Conservation (phyloP, 2,888 invertebrate species). For the Drosophila picticornis region DNA sequence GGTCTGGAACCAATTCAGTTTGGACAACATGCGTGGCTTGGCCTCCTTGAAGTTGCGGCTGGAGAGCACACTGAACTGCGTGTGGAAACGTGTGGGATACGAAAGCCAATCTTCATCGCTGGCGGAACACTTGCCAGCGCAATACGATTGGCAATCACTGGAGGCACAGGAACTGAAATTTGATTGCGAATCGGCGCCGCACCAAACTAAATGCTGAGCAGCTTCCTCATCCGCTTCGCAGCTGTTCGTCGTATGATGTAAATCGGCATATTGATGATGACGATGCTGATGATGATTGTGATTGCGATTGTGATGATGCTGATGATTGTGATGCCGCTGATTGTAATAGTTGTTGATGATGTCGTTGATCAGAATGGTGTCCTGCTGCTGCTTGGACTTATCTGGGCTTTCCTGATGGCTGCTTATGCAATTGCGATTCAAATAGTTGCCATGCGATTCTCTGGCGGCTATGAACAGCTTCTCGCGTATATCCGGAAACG, state of each 20-base stretch:
- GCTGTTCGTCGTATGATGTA: constrained; percentile 63
- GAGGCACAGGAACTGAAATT: constrained; percentile 88
- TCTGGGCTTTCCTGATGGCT: constrained; percentile 35
- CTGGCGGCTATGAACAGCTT: constrained; percentile 89
- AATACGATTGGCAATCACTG: constrained; percentile 84
- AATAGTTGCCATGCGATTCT: constrained; percentile 86
- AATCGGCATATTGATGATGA: constrained; percentile 57
- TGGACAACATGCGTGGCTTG: constrained; percentile 90
- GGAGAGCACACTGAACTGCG: constrained; percentile 91
- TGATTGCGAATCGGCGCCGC: constrained; percentile 87
- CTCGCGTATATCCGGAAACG: constrained; percentile 88
- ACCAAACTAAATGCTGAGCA: constrained; percentile 89
- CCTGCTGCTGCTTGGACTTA: constrained; percentile 62
- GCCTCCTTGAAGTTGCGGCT: constrained; percentile 92
- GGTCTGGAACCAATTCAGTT: constrained; percentile 92
- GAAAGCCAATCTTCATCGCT: constrained; percentile 87
- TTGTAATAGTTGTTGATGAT: constrained; percentile 82
- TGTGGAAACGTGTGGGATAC: constrained; percentile 92
- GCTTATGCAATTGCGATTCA: constrained; percentile 80
- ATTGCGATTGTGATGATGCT: constrained; percentile 36
- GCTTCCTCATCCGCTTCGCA: constrained; percentile 77
- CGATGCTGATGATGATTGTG: constrained; percentile 42
- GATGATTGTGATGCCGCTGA: constrained; percentile 52
- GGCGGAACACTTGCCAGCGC: constrained; percentile 43
- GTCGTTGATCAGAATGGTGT: constrained; percentile 80